phyloP scores from a whole-genome alignment of 2,888 invertebrate species.

The Rhagium mordax region DNA sequence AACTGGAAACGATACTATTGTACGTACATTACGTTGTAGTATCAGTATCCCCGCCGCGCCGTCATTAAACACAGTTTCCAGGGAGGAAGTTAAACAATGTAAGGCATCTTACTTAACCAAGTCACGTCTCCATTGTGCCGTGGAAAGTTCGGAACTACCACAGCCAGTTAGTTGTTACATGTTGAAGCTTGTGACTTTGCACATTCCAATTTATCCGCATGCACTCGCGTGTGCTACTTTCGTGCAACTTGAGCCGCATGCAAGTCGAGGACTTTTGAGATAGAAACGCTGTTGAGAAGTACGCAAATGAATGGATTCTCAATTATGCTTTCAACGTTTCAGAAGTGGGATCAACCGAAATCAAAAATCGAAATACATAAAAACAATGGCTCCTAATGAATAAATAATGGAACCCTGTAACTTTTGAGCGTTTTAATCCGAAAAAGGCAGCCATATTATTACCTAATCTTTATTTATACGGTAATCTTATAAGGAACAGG shows the following conservation, averaged over 20 bases:
- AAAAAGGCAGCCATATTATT: neutral
- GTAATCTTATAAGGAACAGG: neutral
- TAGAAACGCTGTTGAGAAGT: too few relatives aligned
- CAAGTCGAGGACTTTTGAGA: neutral
- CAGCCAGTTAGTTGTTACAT: constrained; percentile 16
- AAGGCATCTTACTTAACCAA: constrained; percentile 15
- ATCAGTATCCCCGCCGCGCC: neutral
- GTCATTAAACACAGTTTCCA: constrained; percentile 24
- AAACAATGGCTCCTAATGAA: too few relatives aligned
- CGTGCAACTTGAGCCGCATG: neutral
- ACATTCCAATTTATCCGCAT: constrained; percentile 18
- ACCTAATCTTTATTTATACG: neutral
- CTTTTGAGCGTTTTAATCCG: too few relatives aligned
- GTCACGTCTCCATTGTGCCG: constrained; percentile 18
- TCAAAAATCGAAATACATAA: neutral
- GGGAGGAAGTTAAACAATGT: constrained; percentile 17
- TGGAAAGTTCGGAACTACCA: constrained; percentile 6
- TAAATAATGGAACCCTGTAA: too few relatives aligned
- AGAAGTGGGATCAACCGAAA: constrained; percentile 14
- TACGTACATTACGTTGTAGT: neutral
- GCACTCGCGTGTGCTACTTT: constrained; percentile 18
- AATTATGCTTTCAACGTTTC: neutral
- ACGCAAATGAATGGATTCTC: neutral
- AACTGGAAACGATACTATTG: constrained; percentile 12
- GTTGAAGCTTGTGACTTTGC: constrained; percentile 6